Conservation (phyloP, 1,140 invertebrate species). For the Proales similis region DNA sequence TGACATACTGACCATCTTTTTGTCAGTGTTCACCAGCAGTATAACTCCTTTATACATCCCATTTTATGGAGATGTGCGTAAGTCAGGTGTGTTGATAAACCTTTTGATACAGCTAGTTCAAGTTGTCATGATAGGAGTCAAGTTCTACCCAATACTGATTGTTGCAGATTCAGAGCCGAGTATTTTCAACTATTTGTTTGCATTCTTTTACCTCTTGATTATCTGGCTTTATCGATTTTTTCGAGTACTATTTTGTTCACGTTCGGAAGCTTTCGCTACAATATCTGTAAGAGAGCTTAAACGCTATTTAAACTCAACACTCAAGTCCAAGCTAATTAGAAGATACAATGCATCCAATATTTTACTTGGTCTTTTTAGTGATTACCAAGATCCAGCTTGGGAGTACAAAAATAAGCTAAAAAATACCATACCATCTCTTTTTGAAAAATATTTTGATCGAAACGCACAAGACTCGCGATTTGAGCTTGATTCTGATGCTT, state of each 20-base stretch:
- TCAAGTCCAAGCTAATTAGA: background rate
- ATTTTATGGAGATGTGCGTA: conserved; percentile 11
- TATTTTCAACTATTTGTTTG: background rate
- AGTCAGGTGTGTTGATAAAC: conserved; percentile 1
- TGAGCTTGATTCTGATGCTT: no score
- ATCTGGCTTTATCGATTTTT: conserved; percentile 12
- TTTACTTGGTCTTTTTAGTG: background rate
- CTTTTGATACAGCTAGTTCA: conserved; percentile 17
- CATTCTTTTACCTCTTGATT: conserved; percentile 5
- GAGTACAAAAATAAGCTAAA: conserved; percentile 1
- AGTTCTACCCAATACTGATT: conserved; percentile 32
- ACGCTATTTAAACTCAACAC: background rate
- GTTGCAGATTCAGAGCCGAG: conserved; percentile 20
- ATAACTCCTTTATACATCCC: conserved; percentile 9
- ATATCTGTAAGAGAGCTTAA: background rate
- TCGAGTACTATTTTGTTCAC: conserved; percentile 16
- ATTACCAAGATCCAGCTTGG: background rate
- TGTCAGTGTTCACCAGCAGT: conserved; percentile 19
- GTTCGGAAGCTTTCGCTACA: conserved; percentile 8
- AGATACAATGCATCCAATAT: conserved; percentile 3
- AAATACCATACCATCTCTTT: background rate
- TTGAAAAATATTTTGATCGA: conserved; percentile 6
- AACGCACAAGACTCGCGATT: no score
- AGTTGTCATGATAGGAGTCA: conserved; percentile 22
- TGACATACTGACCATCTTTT: conserved; percentile 29